Evolutionary conservation across 2,888 invertebrate species (phyloP), one percentile per base, ranked within the genome.

Genomic region (Alsophila aescularia): DNA sequence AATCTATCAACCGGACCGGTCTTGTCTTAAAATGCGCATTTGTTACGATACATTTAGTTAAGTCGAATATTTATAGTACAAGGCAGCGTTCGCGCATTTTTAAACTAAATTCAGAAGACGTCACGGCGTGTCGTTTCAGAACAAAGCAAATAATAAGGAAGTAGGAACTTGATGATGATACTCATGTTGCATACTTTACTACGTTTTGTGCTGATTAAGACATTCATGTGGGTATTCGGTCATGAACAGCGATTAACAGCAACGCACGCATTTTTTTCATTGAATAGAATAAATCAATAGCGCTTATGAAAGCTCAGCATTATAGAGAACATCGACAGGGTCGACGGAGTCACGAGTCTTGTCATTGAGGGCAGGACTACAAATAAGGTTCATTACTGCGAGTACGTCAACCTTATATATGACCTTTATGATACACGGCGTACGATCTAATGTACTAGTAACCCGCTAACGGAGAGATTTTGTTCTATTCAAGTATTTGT

Each of bases 101-200:
- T 12, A 53, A 58, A 57, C 56, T 45, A 36, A 39, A 45, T 49
- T 39, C 15, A 35, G 32, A 21, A 50, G 14, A 45, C 55, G 55
- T 49, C 61, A 62, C 42, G 5, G 14, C 54, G 37, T 52, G 36
- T 53, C 47, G 58, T 52, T 59, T 55, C 39, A 48, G 55, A 56
- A 66, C 63, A 61, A 61, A 63, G 58, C 50, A 61, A 58, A 59
- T 56, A 56, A 58, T 52, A 48, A 61, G 61, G 66, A 66, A 66
- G 61, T 60, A 58, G 56, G 56, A 63, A 60, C 52, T 56, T 36
- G 52, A 51, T 49, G 54, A 63, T 60, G 64, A 52, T 54, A 63
- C 44, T 39, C 50, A 13, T 40, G 35, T 31, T 34, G 34, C 31
- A 43, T 43, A 48, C 14, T 41, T 36, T 31, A 52, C 41, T 40